These are phyloP conservation scores for Odontamblyopus lacepedii DNA, from an alignment of 2,797 vertebrate genomes.

Conservation along the genomic window DNA sequence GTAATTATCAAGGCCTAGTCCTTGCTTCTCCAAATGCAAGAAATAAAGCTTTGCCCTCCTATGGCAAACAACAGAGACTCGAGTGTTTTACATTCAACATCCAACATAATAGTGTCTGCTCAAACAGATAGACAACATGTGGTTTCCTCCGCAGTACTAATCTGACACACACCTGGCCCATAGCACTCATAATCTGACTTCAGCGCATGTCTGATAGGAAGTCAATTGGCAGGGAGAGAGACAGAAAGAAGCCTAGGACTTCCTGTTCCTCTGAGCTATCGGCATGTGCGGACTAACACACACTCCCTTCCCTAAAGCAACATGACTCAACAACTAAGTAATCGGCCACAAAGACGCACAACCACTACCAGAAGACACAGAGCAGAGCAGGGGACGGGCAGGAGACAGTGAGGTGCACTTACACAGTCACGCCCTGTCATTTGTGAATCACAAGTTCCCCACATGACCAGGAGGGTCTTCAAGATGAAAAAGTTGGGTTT, in stretches of 20 bases:
- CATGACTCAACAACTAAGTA: constrained; percentile 61
- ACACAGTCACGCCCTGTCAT: constrained; percentile 61
- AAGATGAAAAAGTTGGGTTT: not conserved
- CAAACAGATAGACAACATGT: constrained; percentile 62
- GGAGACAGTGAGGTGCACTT: constrained; percentile 28
- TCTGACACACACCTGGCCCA: constrained; percentile 44
- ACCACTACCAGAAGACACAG: constrained; percentile 30
- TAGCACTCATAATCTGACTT: constrained; percentile 36
- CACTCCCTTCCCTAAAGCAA: constrained; percentile 20
- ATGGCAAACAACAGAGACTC: not conserved
- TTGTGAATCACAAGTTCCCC: constrained; percentile 62
- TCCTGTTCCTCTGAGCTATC: constrained; percentile 67
- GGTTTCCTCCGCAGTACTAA: constrained; percentile 63
- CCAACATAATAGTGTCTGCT: constrained; percentile 46
- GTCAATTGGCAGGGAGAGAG: constrained; percentile 29
- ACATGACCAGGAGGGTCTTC: not conserved
- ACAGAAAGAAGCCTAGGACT: constrained; percentile 45
- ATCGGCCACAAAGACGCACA: constrained; percentile 48
- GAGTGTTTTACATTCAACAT: constrained; percentile 12
- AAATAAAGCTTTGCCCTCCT: not conserved
- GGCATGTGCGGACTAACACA: constrained; percentile 43
- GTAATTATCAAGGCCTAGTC: too few species aligned
- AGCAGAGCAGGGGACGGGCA: constrained; percentile 33
- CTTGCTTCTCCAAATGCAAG: constrained; percentile 1
- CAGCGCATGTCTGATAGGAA: constrained; percentile 59